A percentile compares a stretch with the other conserved stretches of the same genome.
These are phyloP conservation scores for Anthrax anthrax DNA, from an alignment of 2,888 invertebrate genomes.

Conservation along the genomic window DNA sequence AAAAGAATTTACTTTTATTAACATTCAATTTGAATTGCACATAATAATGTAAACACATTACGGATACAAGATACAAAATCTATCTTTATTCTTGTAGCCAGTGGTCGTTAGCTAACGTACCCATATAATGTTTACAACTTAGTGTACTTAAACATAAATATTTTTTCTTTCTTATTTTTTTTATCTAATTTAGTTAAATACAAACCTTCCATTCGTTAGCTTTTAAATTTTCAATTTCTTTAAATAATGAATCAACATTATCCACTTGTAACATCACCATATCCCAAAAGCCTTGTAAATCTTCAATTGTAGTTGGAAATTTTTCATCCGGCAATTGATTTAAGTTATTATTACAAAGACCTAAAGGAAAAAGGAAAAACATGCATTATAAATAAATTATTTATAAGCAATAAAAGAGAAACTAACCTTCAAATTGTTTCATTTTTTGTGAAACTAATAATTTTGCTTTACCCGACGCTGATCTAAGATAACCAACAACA, in stretches of 20 bases:
- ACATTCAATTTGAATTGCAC: no score
- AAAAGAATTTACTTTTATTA: no score
- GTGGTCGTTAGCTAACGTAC: no score
- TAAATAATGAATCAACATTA: slow-evolving; percentile 67
- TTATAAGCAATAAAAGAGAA: background rate
- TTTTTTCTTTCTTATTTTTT: no score
- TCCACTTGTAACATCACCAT: slow-evolving; percentile 88
- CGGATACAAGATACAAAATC: no score
- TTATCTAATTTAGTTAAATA: no score
- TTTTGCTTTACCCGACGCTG: slow-evolving; percentile 83
- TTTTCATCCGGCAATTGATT: slow-evolving; percentile 59
- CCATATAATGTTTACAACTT: no score
- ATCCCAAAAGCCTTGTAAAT: slow-evolving; percentile 95
- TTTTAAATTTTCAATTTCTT: slow-evolving; percentile 48
- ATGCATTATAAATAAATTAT: no score
- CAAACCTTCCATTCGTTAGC: slow-evolving; percentile 53
- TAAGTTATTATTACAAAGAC: slow-evolving; percentile 48
- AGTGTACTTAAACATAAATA: no score
- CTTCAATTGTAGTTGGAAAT: slow-evolving; percentile 77
- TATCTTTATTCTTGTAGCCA: no score
- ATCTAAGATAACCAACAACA: slow-evolving; percentile 65
- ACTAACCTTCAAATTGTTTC: slow-evolving; percentile 77
- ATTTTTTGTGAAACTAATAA: slow-evolving; percentile 83
- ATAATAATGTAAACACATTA: no score
- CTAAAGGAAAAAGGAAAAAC: slow-evolving; percentile 25